A percentile compares a stretch with the other conserved stretches of the same genome.
Conservation (phyloP, 2,888 invertebrate genomes). For the Dasypogon diadema region DNA sequence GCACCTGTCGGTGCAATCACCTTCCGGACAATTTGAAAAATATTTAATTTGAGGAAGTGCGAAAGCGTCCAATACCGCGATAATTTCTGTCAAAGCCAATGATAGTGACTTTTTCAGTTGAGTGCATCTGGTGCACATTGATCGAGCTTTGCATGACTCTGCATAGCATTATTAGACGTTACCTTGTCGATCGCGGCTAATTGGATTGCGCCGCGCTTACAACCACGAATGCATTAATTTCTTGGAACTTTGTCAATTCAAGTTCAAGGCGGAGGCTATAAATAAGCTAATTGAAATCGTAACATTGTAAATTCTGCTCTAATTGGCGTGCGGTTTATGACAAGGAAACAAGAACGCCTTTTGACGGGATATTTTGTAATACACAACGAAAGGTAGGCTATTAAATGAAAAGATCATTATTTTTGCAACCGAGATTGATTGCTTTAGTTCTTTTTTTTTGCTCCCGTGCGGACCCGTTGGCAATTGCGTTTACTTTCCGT, state of each 20-base stretch:
- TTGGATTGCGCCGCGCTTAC: constrained; percentile 15
- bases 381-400: background rate
- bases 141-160: constrained; percentile 20
- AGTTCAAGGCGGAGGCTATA: constrained; percentile 36
- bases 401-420: background rate
- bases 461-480: background rate
- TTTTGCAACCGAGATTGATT: background rate
- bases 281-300: constrained; percentile 9
- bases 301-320: background rate
- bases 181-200: constrained; percentile 25
- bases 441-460: background rate
- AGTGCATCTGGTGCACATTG: constrained; percentile 6
- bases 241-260: constrained; percentile 45
- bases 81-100: constrained; percentile 29
- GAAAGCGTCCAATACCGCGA: constrained; percentile 20
- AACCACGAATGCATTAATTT: constrained; percentile 39
- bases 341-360: background rate
- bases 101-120: constrained; percentile 23
- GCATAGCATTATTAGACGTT: constrained; percentile 21
- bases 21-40: constrained; percentile 12
- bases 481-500: background rate
- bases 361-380: background rate
- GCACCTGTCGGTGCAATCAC: constrained; percentile 40
- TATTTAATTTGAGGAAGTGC: constrained; percentile 35
- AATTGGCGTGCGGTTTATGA: constrained; percentile 1